Evolutionary conservation across 2,113 vertebrate genomes (phyloP).

Genomic region (Ciconia maguari): DNA sequence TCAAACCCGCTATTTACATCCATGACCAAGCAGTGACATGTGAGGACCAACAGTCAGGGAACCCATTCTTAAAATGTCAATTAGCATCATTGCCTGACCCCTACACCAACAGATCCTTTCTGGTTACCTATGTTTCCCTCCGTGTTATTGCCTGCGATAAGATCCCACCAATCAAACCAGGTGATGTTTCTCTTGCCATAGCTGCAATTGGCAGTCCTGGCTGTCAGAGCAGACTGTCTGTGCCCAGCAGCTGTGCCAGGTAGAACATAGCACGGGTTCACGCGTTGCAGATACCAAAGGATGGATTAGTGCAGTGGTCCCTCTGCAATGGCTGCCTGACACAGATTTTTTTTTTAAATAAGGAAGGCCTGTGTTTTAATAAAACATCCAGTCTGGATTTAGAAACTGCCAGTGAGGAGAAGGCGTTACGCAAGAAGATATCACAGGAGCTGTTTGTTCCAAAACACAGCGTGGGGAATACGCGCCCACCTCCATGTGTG

Average conservation of each 20-base stretch:
- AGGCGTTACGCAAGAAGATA: rapidly evolving
- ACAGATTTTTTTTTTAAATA: background rate
- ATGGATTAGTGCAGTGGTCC: background rate
- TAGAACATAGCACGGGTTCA: background rate
- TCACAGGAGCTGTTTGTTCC: background rate
- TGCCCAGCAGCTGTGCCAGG: background rate
- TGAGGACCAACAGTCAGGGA: background rate
- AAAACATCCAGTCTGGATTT: background rate
- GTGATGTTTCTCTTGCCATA: background rate
- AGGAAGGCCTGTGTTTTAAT: background rate
- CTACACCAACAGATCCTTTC: background rate
- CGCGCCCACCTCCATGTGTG: rapidly evolving
- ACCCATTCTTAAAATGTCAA: background rate
- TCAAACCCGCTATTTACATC: background rate
- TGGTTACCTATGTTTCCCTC: background rate
- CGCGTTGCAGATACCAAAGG: rapidly evolving
- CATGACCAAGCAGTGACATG: background rate
- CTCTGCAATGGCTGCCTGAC: background rate
- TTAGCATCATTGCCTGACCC: background rate
- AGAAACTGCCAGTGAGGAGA: background rate
- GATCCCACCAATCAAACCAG: background rate
- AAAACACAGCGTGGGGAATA: rapidly evolving
- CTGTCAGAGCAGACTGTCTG: background rate
- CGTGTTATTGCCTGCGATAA: background rate
- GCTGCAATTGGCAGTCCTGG: background rate